Evolutionary conservation across 2,888 invertebrate genomes (phyloP), one percentile per base, ranked within the genome.

Genomic region (Onthophagus sagittarius): DNA sequence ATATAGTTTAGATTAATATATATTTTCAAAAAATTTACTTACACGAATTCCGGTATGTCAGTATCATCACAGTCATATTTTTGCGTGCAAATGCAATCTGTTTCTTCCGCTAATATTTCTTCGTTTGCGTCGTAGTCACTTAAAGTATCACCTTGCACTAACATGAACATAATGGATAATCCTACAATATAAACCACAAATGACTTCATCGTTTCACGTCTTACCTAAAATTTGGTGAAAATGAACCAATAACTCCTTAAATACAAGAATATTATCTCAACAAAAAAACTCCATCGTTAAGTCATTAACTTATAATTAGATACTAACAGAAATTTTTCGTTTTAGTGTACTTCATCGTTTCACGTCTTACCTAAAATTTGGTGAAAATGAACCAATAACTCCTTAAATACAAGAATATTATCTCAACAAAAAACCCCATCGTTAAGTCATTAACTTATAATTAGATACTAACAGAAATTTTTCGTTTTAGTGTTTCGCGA

Each of bases 371-470:
- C 1, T 4, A 53, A 53, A 11, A 53, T 7, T 53, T 23, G 23
- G 3, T 23, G 5, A 53, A 7, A 53, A 53, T 7, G 4, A 53
- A 7, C 11, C 39, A 53, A 53, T 7, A 53, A 53, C 39, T 7
- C 2, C 39, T 53, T 53, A 9, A 9, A 53, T 53, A 53, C 6
- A 53, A 53, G 6, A 11, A 1, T 53, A 53, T 53, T 7, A 53
- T 9, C 39, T 53, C 39, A 53, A 53, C 39, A 53, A 53, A 53
- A 53, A 53, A 53, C 23, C 72, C 72, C 72, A 67, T 75, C 75
- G 78, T 76, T 77, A 79, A 79, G 78, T 79, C 78, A 79, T 79
- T 79, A 77, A 23, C 23, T 23, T 2, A 23, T 23, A 23, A 1
- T 3, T 23, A 23, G 23, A 23, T 23, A 23, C 1, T 23, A 23